Evolutionary conservation across 2,113 vertebrate genomes (phyloP).

Genomic region (Crotalus horridus): DNA sequence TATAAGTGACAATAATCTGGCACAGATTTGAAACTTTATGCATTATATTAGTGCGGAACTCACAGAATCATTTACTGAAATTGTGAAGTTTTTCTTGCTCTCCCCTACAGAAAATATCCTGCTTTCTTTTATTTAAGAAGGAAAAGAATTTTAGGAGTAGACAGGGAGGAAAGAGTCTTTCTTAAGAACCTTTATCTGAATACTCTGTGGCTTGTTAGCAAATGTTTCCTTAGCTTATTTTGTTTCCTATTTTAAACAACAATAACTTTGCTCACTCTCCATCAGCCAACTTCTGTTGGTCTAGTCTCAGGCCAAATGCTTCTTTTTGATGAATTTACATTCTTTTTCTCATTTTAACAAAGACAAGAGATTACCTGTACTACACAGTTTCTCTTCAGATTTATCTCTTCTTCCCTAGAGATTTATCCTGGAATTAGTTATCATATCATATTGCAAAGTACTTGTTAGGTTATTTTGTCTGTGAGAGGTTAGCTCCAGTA

Average conservation of each 20-base stretch:
- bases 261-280: not conserved
- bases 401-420: not conserved
- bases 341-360: not conserved
- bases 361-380: not conserved
- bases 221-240: not conserved
- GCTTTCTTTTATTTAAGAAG: not conserved
- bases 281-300: not conserved
- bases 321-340: not conserved
- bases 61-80: not conserved
- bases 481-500: not conserved
- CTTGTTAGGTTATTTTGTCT: constrained; percentile 6
- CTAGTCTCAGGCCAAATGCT: not conserved
- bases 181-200: not conserved
- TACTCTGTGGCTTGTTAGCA: not conserved
- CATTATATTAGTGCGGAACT: not conserved
- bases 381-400: not conserved
- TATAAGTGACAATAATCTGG: not conserved
- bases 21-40: not conserved
- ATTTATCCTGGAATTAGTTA: not conserved
- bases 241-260: not conserved
- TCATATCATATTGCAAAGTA: not conserved
- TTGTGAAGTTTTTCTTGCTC: not conserved
- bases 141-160: not conserved
- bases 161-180: not conserved
- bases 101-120: not conserved